Evolutionary conservation across 37 sponge, comb jelly and placozoan species (phyloP).

Genomic region (Amphimedon queenslandica): DNA sequence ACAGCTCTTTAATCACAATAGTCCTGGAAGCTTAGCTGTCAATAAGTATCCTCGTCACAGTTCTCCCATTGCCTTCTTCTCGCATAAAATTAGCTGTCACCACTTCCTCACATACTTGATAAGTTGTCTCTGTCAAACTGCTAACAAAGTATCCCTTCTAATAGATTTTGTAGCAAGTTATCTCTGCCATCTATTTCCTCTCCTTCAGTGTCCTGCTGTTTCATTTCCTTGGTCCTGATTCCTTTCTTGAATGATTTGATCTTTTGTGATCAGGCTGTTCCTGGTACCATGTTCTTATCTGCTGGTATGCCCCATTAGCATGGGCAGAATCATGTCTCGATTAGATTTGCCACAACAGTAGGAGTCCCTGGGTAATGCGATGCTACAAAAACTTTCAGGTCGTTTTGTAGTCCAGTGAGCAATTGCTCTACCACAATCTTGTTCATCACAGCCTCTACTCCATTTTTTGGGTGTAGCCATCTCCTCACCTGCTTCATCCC

Average conservation of each 20-base stretch:
- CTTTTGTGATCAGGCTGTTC: no score
- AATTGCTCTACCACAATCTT: constrained; percentile 7
- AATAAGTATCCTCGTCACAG: neutral
- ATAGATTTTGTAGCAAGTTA: neutral
- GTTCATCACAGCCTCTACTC: neutral
- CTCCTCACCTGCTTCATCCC: neutral
- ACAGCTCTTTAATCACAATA: neutral
- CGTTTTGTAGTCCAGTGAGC: neutral
- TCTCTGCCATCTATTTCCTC: neutral
- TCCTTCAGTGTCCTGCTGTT: neutral
- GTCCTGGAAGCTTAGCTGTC: neutral
- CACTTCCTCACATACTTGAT: neutral
- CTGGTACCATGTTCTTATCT: no score
- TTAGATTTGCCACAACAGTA: neutral
- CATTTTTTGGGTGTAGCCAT: neutral
- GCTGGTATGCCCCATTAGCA: no score
- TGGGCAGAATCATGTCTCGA: neutral
- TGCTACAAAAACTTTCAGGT: neutral
- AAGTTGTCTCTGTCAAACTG: neutral
- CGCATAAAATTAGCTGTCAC: neutral
- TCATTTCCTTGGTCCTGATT: neutral
- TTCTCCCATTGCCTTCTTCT: neutral
- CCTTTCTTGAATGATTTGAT: no score
- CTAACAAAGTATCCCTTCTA: neutral
- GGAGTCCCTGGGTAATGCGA: neutral